Base-by-base conservation (phyloP, 1,140 invertebrate genomes). In the Sweltsa coloradensis region DNA sequence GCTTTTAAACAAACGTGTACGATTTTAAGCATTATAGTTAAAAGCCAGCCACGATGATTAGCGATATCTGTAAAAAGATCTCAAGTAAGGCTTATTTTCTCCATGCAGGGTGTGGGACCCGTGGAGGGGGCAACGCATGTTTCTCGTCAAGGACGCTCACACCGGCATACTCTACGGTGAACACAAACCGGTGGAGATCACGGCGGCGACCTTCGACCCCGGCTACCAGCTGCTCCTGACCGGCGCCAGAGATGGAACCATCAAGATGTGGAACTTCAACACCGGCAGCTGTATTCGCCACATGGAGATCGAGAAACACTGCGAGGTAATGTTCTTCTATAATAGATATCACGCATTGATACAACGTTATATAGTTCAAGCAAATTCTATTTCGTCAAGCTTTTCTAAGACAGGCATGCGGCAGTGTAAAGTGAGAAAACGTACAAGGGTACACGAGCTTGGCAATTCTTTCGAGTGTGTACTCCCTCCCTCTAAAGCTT, bases 191-290 rank as follows among this genome's bases (percentile, higher is more conserved):
- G 69, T 86, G 25, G 81, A 85, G 65, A 85, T 89, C 23, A 85
- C 83, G 0, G 77, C 80, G 0, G 82, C 81, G 6, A 75, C 73
- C 52, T 86, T 88, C 61, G 81, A 86, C 64, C 72, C 75, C 1
- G 70, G 75, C 1, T 65, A 76, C 43, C 76, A 83, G 54, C 67
- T 80, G 36, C 65, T 89, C 3, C 56, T 85, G 0, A 85, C 82
- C 0, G 81, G 80, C 0, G 81, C 77, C 1, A 69, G 73, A 36
- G 73, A 83, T 59, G 81, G 81, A 24, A 70, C 72, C 2, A 47
- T 69, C 24, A 69, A 80, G 69, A 74, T 85, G 5, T 89, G 85
- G 85, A 83, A 85, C 59, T 86, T 85, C 53, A 85, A 83, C 57
- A 78, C 79, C 21, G 81, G 81, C 0, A 68, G 69, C 1, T 83